A percentile compares a stretch with the other conserved stretches of the same genome.
Evolutionary conservation across 2,113 vertebrate species (phyloP).

Genomic region (Notarius lentiginosus): DNA sequence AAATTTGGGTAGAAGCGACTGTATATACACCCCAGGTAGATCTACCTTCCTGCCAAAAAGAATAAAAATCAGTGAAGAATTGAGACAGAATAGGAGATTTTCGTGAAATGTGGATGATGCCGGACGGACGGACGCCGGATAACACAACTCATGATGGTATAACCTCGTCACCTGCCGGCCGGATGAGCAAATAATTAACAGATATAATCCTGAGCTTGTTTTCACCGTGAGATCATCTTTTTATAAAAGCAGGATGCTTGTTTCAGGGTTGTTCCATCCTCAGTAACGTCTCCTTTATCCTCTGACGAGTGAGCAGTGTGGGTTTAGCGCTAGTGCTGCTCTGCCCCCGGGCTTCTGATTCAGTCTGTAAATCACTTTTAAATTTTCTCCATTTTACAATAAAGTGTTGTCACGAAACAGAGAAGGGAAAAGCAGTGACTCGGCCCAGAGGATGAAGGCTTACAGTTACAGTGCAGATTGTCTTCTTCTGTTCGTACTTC

Average conservation of each 20-base stretch:
- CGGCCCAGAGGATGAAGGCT: conserved; percentile 33
- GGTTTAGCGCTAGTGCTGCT: conserved; percentile 45
- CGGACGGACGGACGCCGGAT: too few relatives aligned
- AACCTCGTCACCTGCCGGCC: neutral
- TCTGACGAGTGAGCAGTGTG: neutral
- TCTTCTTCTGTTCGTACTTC: neutral
- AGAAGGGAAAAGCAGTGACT: conserved; percentile 13
- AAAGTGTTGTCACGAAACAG: conserved; percentile 3
- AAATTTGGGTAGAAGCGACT: too few relatives aligned
- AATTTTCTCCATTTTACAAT: conserved; percentile 15
- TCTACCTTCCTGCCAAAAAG: too few relatives aligned
- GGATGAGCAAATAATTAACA: neutral
- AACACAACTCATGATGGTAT: too few relatives aligned
- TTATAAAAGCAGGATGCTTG: neutral
- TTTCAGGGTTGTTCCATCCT: conserved; percentile 4
- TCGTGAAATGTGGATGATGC: too few relatives aligned
- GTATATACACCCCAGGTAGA: too few relatives aligned
- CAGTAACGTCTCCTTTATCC: neutral
- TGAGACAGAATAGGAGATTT: too few relatives aligned
- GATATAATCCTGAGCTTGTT: neutral
- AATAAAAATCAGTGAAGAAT: too few relatives aligned
- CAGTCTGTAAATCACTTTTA: conserved; percentile 21
- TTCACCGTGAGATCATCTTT: neutral
- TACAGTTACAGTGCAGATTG: conserved; percentile 3
- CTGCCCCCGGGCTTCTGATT: conserved; percentile 2